A percentile compares a stretch with the other conserved stretches of the same genome.
These are phyloP conservation scores for Drosophila multiciliata DNA, from an alignment of 2,888 invertebrate species.

Conservation along the genomic window DNA sequence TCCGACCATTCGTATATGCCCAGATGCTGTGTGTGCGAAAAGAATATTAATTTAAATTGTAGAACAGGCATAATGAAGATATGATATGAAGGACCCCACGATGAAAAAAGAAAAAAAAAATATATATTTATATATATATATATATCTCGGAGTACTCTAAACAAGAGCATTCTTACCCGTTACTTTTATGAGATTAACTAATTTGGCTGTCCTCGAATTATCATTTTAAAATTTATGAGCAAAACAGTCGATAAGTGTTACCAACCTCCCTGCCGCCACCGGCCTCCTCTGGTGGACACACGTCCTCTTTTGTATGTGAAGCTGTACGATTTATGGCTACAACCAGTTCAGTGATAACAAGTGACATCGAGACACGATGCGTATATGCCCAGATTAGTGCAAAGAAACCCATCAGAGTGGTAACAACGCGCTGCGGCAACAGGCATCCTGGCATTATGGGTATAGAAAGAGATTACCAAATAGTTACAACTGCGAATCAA, in stretches of 20 bases:
- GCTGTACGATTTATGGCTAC: slow-evolving; percentile 22
- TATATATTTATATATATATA: neutral
- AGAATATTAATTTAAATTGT: neutral
- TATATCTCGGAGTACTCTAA: neutral
- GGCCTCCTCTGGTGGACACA: slow-evolving; percentile 18
- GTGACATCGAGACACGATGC: slow-evolving; percentile 89
- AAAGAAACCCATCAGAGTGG: slow-evolving; percentile 88
- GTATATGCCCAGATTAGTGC: slow-evolving; percentile 89
- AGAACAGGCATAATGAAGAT: neutral
- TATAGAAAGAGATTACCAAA: neutral
- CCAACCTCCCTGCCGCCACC: neutral
- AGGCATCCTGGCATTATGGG: slow-evolving; percentile 85
- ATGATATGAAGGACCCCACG: neutral
- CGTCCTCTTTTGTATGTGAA: neutral
- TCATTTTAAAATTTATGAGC: neutral
- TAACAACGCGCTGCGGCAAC: slow-evolving; percentile 88
- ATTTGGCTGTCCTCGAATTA: neutral
- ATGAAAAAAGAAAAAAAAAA: neutral
- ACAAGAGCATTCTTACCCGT: neutral
- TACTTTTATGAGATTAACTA: neutral
- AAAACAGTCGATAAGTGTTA: neutral
- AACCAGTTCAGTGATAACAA: slow-evolving; percentile 87
- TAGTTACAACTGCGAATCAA: neutral
- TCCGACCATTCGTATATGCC: slow-evolving; percentile 88
- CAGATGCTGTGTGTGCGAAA: slow-evolving; percentile 9